Percentiles rank a stretch among this genome's conserved stretches.
phyloP scores from a whole-genome alignment of 2,888 invertebrate genomes.

The Danaus chrysippus region DNA sequence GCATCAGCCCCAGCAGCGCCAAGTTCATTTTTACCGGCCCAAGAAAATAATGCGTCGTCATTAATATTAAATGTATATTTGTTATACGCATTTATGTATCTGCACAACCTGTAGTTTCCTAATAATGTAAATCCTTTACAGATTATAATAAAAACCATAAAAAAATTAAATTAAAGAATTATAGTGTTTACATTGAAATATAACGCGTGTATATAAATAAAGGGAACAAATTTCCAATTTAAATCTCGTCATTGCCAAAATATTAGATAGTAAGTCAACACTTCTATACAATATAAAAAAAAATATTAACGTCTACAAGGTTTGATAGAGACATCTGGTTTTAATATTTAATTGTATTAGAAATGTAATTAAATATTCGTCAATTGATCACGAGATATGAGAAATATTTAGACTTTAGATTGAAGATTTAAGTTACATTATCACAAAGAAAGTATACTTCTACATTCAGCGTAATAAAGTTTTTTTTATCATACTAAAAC shows the following conservation, averaged over 20 bases:
- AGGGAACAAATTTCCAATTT: constrained; percentile 54
- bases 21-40: constrained; percentile 63
- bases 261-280: constrained; percentile 12
- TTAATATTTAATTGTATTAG: not conserved
- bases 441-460: no score
- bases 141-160: constrained; percentile 35
- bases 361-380: not conserved
- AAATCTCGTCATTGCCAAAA: constrained; percentile 21
- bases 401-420: not conserved
- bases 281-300: constrained; percentile 32
- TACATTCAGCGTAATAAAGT: no score
- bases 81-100: constrained; percentile 11
- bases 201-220: constrained; percentile 31
- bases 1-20: constrained; percentile 65
- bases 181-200: constrained; percentile 43
- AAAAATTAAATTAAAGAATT: constrained; percentile 50
- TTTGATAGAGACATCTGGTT: not conserved
- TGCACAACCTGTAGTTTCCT: constrained; percentile 15
- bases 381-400: not conserved
- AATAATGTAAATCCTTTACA: not conserved
- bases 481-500: no score
- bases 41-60: constrained; percentile 48
- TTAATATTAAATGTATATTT: constrained; percentile 18
- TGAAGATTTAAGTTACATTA: not conserved
- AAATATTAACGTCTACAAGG: constrained; percentile 16